Percentiles rank a stretch among this genome's conserved stretches.
phyloP scores from a whole-genome alignment of 2,113 vertebrate genomes.

The Odontophorus gujanensis region DNA sequence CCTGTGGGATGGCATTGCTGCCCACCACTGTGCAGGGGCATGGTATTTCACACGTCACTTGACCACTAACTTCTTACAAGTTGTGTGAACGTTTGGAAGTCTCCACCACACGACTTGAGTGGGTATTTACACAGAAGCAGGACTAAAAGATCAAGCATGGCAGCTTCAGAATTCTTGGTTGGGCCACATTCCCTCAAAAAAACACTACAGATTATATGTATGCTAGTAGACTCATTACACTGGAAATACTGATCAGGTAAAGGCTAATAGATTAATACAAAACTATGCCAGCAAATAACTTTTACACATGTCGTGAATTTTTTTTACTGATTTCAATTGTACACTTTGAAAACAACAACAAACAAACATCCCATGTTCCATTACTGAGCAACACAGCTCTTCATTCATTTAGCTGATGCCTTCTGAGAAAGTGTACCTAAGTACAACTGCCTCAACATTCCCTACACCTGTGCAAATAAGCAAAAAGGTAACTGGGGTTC shows the following conservation, averaged over 20 bases:
- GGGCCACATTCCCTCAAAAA: neutral
- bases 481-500: neutral
- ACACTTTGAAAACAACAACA: neutral
- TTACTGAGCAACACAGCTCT: neutral
- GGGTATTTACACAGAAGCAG: neutral
- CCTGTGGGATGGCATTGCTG: neutral
- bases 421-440: neutral
- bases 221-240: neutral
- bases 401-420: neutral
- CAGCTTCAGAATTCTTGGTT: neutral
- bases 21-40: neutral
- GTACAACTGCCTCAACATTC: neutral
- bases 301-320: neutral
- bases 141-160: neutral
- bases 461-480: neutral
- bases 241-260: neutral
- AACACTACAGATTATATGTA: neutral
- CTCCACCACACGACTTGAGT: neutral
- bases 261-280: neutral
- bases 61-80: neutral
- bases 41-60: neutral
- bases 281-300: neutral
- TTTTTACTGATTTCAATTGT: neutral
- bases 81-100: neutral
- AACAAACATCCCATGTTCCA: neutral